Percentiles rank a stretch among this genome's conserved stretches.
phyloP scores from a whole-genome alignment of 2,113 vertebrate species.

The Campylomormyrus numenius region DNA sequence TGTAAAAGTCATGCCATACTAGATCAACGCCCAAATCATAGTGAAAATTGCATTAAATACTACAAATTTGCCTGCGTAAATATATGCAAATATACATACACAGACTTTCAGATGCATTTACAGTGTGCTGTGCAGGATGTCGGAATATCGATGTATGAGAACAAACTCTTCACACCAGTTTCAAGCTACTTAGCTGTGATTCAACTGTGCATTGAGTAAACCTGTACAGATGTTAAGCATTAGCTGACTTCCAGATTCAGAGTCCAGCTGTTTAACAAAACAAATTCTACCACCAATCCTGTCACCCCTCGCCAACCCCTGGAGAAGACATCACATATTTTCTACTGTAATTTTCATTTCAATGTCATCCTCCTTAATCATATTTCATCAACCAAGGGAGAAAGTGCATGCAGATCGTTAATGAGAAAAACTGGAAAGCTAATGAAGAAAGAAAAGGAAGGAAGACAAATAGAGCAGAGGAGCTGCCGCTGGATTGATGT shows the following conservation, averaged over 20 bases:
- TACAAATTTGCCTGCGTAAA: neutral
- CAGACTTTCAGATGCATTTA: neutral
- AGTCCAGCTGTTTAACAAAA: neutral
- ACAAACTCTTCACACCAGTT: neutral
- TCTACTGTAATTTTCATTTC: constrained; percentile 5
- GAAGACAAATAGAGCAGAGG: neutral
- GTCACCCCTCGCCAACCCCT: neutral
- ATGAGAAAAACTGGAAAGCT: neutral
- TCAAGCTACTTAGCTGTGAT: neutral
- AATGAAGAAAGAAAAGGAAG: neutral
- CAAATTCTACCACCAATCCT: neutral
- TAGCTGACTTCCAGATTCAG: neutral
- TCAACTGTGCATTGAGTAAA: neutral
- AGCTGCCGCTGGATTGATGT: neutral
- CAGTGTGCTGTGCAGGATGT: neutral
- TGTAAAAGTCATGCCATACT: neutral
- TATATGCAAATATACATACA: neutral
- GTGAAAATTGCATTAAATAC: neutral
- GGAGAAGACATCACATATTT: neutral
- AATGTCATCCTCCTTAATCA: neutral
- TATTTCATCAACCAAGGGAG: neutral
- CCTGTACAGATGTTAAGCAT: neutral
- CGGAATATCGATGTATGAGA: neutral
- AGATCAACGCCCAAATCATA: neutral
- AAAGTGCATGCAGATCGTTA: neutral